These are phyloP conservation scores for Bagarius yarrelli DNA, from an alignment of 2,113 vertebrate genomes.

Conservation along the genomic window DNA sequence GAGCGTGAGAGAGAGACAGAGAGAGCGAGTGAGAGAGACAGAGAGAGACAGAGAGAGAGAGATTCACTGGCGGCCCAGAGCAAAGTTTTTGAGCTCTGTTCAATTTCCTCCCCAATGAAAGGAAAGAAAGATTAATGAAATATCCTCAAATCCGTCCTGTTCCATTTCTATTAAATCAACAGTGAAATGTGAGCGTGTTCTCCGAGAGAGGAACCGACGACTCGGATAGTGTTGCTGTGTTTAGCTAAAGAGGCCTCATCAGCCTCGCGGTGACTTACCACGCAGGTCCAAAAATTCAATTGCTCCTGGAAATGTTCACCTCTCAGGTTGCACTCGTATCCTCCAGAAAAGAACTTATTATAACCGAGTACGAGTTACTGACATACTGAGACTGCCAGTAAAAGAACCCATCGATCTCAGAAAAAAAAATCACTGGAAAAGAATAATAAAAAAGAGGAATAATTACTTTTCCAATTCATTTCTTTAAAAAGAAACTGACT, in stretches of 20 bases:
- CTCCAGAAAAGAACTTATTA: constrained; percentile 52
- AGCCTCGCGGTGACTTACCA: constrained; percentile 54
- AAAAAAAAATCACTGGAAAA: not conserved
- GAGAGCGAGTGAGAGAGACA: constrained; percentile 52
- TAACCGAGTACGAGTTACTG: constrained; percentile 49
- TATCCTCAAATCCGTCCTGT: constrained; percentile 98
- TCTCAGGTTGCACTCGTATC: constrained; percentile 57
- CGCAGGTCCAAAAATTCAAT: constrained; percentile 62
- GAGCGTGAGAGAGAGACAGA: constrained; percentile 45
- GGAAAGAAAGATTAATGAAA: constrained; percentile 97
- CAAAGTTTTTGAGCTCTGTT: constrained; percentile 79
- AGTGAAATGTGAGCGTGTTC: constrained; percentile 87
- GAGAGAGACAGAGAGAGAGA: constrained; percentile 68
- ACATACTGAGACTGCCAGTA: constrained; percentile 27
- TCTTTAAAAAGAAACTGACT: too few relatives aligned
- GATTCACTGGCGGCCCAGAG: constrained; percentile 78
- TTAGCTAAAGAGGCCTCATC: constrained; percentile 59
- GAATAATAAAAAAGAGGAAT: too few relatives aligned
- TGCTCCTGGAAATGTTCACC: constrained; percentile 54
- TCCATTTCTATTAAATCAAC: constrained; percentile 96
- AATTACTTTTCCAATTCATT: too few relatives aligned
- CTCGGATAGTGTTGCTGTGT: constrained; percentile 81
- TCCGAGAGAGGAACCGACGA: constrained; percentile 63
- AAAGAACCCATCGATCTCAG: not conserved
- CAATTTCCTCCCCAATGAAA: constrained; percentile 94